Conservation (phyloP, 2,888 invertebrate genomes). For the Scaptomyza tumidula region DNA sequence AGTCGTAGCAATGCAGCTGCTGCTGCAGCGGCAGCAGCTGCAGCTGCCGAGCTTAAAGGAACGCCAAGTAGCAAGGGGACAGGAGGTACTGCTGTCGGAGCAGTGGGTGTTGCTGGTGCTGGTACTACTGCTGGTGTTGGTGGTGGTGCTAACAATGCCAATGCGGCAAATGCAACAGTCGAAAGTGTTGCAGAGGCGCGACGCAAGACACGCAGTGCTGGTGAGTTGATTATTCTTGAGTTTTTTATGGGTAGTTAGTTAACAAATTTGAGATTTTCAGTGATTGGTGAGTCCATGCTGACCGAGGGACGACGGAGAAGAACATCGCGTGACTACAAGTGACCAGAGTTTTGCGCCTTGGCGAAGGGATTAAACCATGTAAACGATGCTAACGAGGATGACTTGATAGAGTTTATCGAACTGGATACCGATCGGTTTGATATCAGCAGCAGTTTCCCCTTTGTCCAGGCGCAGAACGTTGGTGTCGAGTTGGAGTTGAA, state of each 20-base stretch:
- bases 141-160: slow-evolving; percentile 47
- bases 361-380: slow-evolving; percentile 77
- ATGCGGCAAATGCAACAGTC: slow-evolving; percentile 57
- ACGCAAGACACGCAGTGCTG: slow-evolving; percentile 90
- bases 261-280: slow-evolving; percentile 47
- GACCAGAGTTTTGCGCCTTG: slow-evolving; percentile 87
- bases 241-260: neutral
- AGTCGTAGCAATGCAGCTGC: slow-evolving; percentile 77
- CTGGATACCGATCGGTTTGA: slow-evolving; percentile 57
- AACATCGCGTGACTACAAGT: slow-evolving; percentile 90
- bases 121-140: neutral
- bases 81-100: slow-evolving; percentile 12
- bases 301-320: slow-evolving; percentile 86
- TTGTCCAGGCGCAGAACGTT: slow-evolving; percentile 80
- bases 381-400: slow-evolving; percentile 69
- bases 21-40: slow-evolving; percentile 72
- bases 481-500: slow-evolving; percentile 36
- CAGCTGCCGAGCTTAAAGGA: slow-evolving; percentile 62
- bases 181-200: slow-evolving; percentile 83
- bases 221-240: slow-evolving; percentile 81
- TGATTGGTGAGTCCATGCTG: slow-evolving; percentile 82
- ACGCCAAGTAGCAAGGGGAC: slow-evolving; percentile 38
- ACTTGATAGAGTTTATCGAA: slow-evolving; percentile 70
- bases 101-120: slow-evolving; percentile 4
- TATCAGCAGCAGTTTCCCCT: slow-evolving; percentile 68